Evolutionary conservation across 2,797 vertebrate species (phyloP), one percentile per base, ranked within the genome.

Genomic region (Bucorvus abyssinicus): DNA sequence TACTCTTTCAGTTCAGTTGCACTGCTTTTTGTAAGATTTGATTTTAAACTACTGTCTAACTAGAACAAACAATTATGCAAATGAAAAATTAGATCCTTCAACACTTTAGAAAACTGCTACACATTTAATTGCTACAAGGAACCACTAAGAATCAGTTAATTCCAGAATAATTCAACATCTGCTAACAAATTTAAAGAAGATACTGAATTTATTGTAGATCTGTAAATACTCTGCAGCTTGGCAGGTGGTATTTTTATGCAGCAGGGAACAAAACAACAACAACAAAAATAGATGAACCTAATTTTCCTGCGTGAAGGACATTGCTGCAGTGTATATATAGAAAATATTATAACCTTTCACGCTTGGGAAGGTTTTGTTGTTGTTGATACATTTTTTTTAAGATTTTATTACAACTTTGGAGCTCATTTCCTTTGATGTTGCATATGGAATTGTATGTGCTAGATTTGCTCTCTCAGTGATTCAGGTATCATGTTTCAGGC

Each of bases 221-320:
- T 97, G 95, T 92, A 97, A 96, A 96, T 97, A 96, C 55, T 92
- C 26, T 84, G 77, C 76, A 89, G 91, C 78, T 97, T 97, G 94
- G 91, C 96, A 97, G 96, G 94, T 96, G 95, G 85, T 87, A 95
- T 95, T 97, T 98, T 97, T 97, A 96, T 94, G 82, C 64, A 87
- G 63, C 57, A 90, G 70, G 91, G 65, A 96, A 32, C 17, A 70
- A 95, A 63, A 44, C 2, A 36, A 40, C 67, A 95, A 94, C 91
- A 36, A 95, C 92, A 71, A 81, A 91, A 89, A 6, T 2, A 95
- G 57, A 85, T 74, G 1, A 95, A 90, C 45, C 12, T 77, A 83
- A 22, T 94, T 86, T 92, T 92, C 65, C 49, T 55, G 49, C 13
- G 32, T 60, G 64, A 60, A 30, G 29, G 24, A 49, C 61, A 87